Percentiles rank a stretch among this genome's conserved stretches.
These are phyloP conservation scores for Holothuria glaberrima DNA, from an alignment of 35 echinoderm and acorn worm species.

Conservation along the genomic window DNA sequence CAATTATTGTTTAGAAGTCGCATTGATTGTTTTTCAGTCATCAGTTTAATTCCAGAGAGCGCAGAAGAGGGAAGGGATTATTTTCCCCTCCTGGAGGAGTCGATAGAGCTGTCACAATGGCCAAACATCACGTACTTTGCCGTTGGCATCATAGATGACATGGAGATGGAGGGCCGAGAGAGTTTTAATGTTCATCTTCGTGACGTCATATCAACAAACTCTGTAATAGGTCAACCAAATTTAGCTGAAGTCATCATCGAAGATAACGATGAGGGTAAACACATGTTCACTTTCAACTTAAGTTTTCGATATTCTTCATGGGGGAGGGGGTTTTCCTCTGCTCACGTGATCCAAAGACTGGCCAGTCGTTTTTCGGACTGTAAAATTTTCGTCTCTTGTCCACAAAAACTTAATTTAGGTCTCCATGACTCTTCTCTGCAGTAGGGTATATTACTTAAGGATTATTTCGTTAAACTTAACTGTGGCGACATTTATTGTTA, in stretches of 20 bases:
- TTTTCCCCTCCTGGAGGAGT: not conserved
- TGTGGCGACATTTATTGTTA: too few relatives aligned
- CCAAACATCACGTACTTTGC: not conserved
- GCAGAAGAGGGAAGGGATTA: constrained; percentile 32
- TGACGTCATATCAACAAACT: not conserved
- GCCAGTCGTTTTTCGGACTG: too few relatives aligned
- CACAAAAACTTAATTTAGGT: too few relatives aligned
- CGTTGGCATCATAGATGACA: constrained; percentile 28
- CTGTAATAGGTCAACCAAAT: constrained; percentile 19
- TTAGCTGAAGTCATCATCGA: constrained; percentile 20
- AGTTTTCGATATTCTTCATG: too few relatives aligned
- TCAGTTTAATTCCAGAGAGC: constrained; percentile 8
- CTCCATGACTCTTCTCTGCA: too few relatives aligned
- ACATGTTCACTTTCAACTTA: not conserved
- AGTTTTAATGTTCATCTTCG: not conserved
- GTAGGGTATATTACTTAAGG: too few relatives aligned
- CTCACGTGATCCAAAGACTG: too few relatives aligned
- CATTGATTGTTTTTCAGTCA: not conserved
- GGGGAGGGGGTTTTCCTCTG: too few relatives aligned
- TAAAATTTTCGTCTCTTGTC: too few relatives aligned
- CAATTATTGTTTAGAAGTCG: too few relatives aligned
- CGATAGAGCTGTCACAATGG: not conserved
- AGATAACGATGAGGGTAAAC: constrained; percentile 31
- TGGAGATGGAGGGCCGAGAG: not conserved
- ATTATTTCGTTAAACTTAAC: too few relatives aligned